These are phyloP conservation scores for Capitulum mitella DNA, from an alignment of 2,888 invertebrate genomes.

Conservation along the genomic window DNA sequence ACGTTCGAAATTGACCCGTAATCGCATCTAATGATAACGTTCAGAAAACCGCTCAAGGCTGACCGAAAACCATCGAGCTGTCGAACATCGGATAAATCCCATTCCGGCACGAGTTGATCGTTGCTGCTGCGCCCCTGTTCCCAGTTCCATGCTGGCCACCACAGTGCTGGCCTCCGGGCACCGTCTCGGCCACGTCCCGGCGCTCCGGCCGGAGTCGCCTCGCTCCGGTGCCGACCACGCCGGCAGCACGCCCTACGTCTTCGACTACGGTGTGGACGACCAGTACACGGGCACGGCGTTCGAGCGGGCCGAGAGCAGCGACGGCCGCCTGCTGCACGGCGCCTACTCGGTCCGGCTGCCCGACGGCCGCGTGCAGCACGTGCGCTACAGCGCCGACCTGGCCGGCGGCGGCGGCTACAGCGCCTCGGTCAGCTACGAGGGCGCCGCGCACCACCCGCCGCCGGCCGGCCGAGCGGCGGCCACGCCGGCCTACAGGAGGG, in stretches of 20 bases:
- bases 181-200: neutral
- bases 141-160: neutral
- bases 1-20: no score
- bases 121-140: no score
- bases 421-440: neutral
- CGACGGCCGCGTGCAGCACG: slow-evolving; percentile 16
- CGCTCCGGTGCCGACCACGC: no score
- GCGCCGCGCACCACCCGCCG: slow-evolving; percentile 1
- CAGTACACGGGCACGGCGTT: slow-evolving; percentile 3
- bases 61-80: no score
- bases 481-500: no score
- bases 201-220: neutral
- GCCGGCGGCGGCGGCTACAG: neutral
- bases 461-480: no score
- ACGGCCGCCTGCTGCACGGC: neutral
- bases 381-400: neutral
- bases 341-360: neutral
- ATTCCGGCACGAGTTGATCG: no score
- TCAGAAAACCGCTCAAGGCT: no score
- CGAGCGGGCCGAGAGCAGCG: neutral
- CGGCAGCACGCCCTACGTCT: neutral
- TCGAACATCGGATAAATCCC: no score
- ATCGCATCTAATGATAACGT: no score
- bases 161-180: neutral
- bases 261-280: neutral